Conservation (phyloP, 2,113 vertebrate genomes). For the Gracilinanus agilis region DNA sequence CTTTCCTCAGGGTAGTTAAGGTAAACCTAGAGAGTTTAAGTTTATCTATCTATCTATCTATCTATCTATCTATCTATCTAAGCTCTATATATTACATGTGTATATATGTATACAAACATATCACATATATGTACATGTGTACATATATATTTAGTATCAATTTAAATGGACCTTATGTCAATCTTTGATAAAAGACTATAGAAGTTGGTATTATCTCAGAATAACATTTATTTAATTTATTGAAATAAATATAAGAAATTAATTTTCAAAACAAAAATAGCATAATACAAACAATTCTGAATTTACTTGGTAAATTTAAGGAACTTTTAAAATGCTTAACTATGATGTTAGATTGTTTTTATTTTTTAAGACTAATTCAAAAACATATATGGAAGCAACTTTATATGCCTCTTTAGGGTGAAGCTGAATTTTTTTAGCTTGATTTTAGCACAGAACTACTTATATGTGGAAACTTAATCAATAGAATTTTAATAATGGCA, state of each 20-base stretch:
- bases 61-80: no score
- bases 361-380: slow-evolving; percentile 11
- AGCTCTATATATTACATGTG: no score
- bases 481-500: no score
- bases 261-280: background rate
- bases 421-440: slow-evolving; percentile 6
- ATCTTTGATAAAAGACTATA: background rate
- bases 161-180: background rate
- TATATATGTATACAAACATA: no score
- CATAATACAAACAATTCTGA: background rate
- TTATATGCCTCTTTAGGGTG: background rate
- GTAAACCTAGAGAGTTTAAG: background rate
- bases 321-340: background rate
- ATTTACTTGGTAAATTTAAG: background rate
- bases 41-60: background rate
- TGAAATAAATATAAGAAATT: background rate
- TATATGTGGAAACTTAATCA: no score
- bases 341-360: background rate
- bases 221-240: background rate
- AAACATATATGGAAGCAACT: background rate
- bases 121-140: background rate
- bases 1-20: background rate
- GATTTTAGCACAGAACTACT: background rate
- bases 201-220: background rate
- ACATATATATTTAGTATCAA: background rate